phyloP scores from a whole-genome alignment of 2,797 vertebrate species.

The Pantherophis alleghaniensis region DNA sequence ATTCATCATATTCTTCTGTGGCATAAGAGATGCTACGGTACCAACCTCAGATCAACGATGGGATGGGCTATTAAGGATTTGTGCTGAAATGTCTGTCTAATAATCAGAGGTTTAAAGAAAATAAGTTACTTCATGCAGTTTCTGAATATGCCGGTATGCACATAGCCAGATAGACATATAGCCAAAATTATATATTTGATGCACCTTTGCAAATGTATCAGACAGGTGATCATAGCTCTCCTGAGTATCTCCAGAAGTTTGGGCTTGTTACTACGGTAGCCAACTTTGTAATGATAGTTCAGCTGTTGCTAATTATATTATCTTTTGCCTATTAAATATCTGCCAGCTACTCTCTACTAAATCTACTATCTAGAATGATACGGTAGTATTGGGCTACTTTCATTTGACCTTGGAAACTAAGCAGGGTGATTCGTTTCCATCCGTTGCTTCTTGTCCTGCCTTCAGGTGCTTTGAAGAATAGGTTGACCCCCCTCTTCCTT shows the following conservation, averaged over 20 bases:
- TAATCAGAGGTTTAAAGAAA: neutral
- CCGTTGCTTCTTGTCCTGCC: too few relatives aligned
- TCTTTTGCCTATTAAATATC: neutral
- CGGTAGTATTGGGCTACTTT: neutral
- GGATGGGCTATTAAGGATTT: neutral
- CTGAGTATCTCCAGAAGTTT: neutral
- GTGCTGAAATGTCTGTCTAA: neutral
- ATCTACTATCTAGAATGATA: neutral
- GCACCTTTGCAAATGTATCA: neutral
- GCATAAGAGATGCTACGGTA: neutral
- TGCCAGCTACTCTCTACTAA: neutral
- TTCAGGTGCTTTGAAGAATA: too few relatives aligned
- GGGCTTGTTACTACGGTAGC: neutral
- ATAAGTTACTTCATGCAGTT: neutral
- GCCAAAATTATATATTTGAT: neutral
- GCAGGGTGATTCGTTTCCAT: neutral
- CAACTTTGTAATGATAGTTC: neutral
- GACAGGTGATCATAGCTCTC: neutral
- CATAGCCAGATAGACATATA: neutral
- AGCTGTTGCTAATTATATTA: neutral
- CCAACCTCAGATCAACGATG: neutral
- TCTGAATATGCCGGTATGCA: neutral
- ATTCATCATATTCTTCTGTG: conserved; percentile 17
- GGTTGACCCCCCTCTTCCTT: too few relatives aligned
- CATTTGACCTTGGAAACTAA: neutral